phyloP scores from a whole-genome alignment of 1,140 invertebrate genomes.

The Caenorhabditis elegans region DNA sequence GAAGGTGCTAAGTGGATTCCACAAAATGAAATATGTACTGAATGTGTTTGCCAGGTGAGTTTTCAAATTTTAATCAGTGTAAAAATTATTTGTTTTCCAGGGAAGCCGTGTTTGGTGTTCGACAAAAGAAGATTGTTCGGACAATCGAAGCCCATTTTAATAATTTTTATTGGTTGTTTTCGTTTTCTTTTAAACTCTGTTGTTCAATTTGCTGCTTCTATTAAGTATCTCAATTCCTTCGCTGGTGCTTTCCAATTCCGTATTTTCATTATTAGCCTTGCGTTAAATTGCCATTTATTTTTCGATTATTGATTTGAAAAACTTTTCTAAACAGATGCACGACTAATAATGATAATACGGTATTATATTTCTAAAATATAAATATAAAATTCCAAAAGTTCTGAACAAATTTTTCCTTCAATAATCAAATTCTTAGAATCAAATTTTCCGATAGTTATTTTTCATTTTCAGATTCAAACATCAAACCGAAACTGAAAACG shows the following conservation, averaged over 20 bases:
- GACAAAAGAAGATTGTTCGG: slow-evolving; percentile 1
- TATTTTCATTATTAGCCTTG: too few species aligned
- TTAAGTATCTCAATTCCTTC: background rate
- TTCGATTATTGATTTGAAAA: background rate
- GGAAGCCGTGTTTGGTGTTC: slow-evolving; percentile 24
- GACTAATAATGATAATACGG: too few species aligned
- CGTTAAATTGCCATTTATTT: background rate
- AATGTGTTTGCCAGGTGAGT: slow-evolving; percentile 7
- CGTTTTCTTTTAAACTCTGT: background rate
- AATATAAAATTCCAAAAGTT: too few species aligned
- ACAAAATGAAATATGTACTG: background rate
- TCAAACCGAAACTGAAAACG: background rate
- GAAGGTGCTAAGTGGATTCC: slow-evolving; percentile 16
- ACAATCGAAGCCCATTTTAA: slow-evolving; percentile 18
- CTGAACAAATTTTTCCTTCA: too few species aligned
- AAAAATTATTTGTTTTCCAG: background rate
- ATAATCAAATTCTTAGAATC: too few species aligned
- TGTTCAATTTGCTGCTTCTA: background rate
- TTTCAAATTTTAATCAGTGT: too few species aligned
- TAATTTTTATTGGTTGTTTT: background rate
- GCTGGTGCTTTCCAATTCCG: background rate
- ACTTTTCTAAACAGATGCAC: too few species aligned
- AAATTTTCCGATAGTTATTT: background rate
- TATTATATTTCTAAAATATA: too few species aligned
- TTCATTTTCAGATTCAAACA: background rate